Evolutionary conservation across 2,113 vertebrate species (phyloP).

Genomic region (Aplodontia rufa): DNA sequence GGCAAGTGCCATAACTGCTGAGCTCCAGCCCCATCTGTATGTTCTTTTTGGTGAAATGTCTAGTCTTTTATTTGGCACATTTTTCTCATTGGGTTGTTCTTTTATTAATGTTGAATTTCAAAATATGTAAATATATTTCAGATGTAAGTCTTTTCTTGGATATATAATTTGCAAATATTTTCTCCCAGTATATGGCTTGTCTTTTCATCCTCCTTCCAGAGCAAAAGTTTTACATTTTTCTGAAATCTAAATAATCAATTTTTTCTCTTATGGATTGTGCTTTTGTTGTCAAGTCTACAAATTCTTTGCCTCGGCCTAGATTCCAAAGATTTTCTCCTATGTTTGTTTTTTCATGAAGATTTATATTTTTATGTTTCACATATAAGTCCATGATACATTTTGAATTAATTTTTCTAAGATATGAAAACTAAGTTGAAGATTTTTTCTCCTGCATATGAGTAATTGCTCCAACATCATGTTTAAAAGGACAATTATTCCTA

Average conservation of each 20-base stretch:
- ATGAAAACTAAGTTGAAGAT: too few species aligned
- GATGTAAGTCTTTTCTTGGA: not conserved
- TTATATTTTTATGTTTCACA: too few species aligned
- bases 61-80: not conserved
- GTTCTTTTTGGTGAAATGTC: not conserved
- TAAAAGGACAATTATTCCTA: too few species aligned
- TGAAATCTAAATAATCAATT: not conserved
- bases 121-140: not conserved
- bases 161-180: not conserved
- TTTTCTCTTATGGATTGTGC: not conserved
- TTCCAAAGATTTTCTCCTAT: too few species aligned
- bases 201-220: not conserved
- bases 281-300: slow-evolving; percentile 6
- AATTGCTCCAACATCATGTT: too few species aligned
- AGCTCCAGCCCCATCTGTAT: not conserved
- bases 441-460: too few species aligned
- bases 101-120: not conserved
- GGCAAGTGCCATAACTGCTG: too few species aligned
- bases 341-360: too few species aligned
- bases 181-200: not conserved
- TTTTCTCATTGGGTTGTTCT: not conserved
- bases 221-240: slow-evolving; percentile 15
- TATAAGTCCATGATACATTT: too few species aligned
- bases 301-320: not conserved
- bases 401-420: too few species aligned